phyloP scores from a whole-genome alignment of 2,113 vertebrate species.

The Gallinago media region DNA sequence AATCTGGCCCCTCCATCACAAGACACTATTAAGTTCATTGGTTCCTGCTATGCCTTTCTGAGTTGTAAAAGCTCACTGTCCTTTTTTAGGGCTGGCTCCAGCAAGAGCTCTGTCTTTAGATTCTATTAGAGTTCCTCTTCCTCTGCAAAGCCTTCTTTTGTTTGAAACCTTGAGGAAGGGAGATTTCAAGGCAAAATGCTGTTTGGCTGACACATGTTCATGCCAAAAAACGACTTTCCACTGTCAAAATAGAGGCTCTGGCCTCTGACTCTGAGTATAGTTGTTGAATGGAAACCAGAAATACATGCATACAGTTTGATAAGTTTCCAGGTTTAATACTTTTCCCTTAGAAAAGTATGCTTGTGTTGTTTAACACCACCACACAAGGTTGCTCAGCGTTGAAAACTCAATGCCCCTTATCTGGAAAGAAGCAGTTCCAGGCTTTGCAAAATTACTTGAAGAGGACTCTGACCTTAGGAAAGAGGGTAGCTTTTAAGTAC shows the following conservation, averaged over 20 bases:
- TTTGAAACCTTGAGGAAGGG: not conserved
- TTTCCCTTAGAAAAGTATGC: not conserved
- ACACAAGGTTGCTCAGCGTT: not conserved
- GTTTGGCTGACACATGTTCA: not conserved
- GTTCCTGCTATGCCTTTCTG: not conserved
- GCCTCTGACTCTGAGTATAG: not conserved
- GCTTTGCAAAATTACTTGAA: not conserved
- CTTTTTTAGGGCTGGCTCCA: not conserved
- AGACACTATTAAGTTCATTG: not conserved
- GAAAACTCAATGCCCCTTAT: not conserved
- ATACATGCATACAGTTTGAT: rapidly evolving
- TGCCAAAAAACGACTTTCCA: not conserved
- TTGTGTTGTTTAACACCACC: not conserved
- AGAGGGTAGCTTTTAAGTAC: not conserved
- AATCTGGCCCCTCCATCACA: not conserved
- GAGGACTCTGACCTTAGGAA: not conserved
- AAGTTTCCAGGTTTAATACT: not conserved
- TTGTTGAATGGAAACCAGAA: not conserved
- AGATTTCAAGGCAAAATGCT: not conserved
- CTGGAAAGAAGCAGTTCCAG: not conserved
- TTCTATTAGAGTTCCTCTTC: not conserved
- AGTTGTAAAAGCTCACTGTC: not conserved
- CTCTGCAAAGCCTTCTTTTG: not conserved
- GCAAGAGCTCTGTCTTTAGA: not conserved
- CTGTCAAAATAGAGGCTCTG: not conserved